phyloP scores from a whole-genome alignment of 2,888 invertebrate genomes.

The Sclerodermus sp. region DNA sequence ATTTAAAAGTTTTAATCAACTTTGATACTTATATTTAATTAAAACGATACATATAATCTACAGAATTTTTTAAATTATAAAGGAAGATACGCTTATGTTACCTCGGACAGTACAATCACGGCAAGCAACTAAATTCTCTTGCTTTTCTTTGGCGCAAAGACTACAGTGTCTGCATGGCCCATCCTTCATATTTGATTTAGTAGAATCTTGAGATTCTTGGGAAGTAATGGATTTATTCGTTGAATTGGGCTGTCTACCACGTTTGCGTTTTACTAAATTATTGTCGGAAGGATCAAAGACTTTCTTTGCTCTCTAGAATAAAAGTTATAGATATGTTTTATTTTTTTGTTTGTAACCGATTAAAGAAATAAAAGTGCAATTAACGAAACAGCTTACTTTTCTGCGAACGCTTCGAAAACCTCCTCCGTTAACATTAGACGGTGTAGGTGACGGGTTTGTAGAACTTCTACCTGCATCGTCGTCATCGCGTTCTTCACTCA shows the following conservation, averaged over 20 bases:
- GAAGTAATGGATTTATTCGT: slow-evolving; percentile 62
- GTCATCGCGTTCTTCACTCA: slow-evolving; percentile 51
- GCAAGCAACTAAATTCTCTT: slow-evolving; percentile 69
- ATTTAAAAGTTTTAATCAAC: slow-evolving; percentile 30
- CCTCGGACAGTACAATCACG: slow-evolving; percentile 74
- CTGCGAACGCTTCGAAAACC: slow-evolving; percentile 53
- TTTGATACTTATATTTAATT: too few relatives aligned
- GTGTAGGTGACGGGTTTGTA: slow-evolving; percentile 52
- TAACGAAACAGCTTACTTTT: slow-evolving; percentile 38
- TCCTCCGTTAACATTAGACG: slow-evolving; percentile 44
- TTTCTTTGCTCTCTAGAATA: slow-evolving; percentile 73
- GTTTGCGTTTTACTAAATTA: slow-evolving; percentile 72
- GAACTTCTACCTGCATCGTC: slow-evolving; percentile 63
- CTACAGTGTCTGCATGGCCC: slow-evolving; percentile 50
- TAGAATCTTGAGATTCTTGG: slow-evolving; percentile 43
- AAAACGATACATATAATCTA: too few relatives aligned
- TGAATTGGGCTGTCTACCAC: slow-evolving; percentile 69
- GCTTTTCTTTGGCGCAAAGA: slow-evolving; percentile 51
- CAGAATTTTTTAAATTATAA: too few relatives aligned
- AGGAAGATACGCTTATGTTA: slow-evolving; percentile 37
- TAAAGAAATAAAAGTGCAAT: too few relatives aligned
- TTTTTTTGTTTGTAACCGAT: neutral
- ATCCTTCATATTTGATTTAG: slow-evolving; percentile 40
- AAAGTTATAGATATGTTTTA: slow-evolving; percentile 2
- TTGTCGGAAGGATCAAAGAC: slow-evolving; percentile 86